A percentile compares a stretch with the other conserved stretches of the same genome.
Evolutionary conservation across 2,113 vertebrate genomes (phyloP).

Genomic region (Macquaria ambigua): DNA sequence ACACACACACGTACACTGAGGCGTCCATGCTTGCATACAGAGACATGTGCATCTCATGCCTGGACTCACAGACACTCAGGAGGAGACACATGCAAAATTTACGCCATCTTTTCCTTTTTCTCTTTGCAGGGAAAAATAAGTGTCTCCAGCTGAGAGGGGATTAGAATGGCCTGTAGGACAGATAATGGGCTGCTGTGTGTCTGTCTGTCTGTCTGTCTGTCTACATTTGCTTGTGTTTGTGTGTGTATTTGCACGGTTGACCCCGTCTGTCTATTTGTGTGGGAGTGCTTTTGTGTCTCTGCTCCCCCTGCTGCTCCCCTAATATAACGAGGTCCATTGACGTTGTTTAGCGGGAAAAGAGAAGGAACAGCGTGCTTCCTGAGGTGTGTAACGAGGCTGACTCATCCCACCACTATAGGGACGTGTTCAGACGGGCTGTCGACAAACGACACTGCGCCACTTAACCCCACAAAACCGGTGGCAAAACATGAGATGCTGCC

Average conservation of each 20-base stretch:
- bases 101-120: neutral
- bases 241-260: slow-evolving; percentile 37
- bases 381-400: slow-evolving; percentile 79
- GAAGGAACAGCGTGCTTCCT: slow-evolving; percentile 64
- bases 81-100: neutral
- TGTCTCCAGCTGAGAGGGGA: slow-evolving; percentile 29
- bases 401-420: slow-evolving; percentile 72
- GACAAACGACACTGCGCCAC: slow-evolving; percentile 35
- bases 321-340: slow-evolving; percentile 65
- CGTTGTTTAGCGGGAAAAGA: slow-evolving; percentile 65
- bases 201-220: neutral
- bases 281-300: slow-evolving; percentile 44
- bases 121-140: slow-evolving; percentile 7
- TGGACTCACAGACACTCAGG: slow-evolving; percentile 3
- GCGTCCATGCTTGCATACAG: neutral
- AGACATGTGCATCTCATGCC: neutral
- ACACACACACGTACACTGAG: neutral
- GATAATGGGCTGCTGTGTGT: slow-evolving; percentile 21
- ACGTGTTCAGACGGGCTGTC: slow-evolving; percentile 44
- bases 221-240: slow-evolving; percentile 24
- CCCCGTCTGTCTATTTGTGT: slow-evolving; percentile 40
- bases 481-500: slow-evolving; percentile 28
- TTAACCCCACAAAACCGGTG: slow-evolving; percentile 51
- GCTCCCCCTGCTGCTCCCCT: slow-evolving; percentile 54
- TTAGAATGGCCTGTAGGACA: slow-evolving; percentile 47